Evolutionary conservation across 1,140 invertebrate species (phyloP), one percentile per base, ranked within the genome.

Genomic region (Sycobia sp.): DNA sequence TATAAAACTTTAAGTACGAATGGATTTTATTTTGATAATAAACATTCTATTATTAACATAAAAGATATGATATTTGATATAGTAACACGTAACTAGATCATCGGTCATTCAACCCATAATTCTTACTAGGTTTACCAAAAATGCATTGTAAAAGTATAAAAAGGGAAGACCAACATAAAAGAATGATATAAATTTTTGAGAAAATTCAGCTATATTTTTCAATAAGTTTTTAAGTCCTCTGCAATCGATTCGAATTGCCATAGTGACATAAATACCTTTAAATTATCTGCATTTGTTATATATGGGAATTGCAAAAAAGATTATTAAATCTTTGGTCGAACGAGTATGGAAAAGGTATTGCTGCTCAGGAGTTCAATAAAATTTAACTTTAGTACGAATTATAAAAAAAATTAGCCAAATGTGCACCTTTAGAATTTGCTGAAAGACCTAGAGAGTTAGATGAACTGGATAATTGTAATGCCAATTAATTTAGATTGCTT

Each of bases 401-500:
- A 55, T 64, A 44, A n/a, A n/a, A n/a, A n/a, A n/a, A n/a, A n/a
- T n/a, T 11, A 14, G 43, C 13, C 10, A 71, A 77, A 43, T 76
- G 75, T 68, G 43, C 27, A 54, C n/a, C n/a, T n/a, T n/a, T n/a
- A n/a, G n/a, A n/a, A n/a, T n/a, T n/a, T n/a, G n/a, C n/a, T n/a
- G n/a, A n/a, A n/a, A 67, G 72, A 67, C 70, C 70, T 27, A 47
- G 71, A 63, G n/a, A 20, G 29, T 56, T 77, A 36, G 53, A 59
- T 22, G 50, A 65, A 38, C 22, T 69, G 32, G 43, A 62, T n/a
- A 32, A 54, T 23, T 54, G 51, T 34, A 54, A 54, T 23, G 51
- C 36, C 1, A 54, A 34, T 9, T 5, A 54, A 41, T 41, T 39
- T n/a, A 38, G 51, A 39, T 20, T 34, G 5, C 41, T 76, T 62